Base-by-base conservation (phyloP, 1,140 invertebrate genomes). In the Orchestia grillus region DNA sequence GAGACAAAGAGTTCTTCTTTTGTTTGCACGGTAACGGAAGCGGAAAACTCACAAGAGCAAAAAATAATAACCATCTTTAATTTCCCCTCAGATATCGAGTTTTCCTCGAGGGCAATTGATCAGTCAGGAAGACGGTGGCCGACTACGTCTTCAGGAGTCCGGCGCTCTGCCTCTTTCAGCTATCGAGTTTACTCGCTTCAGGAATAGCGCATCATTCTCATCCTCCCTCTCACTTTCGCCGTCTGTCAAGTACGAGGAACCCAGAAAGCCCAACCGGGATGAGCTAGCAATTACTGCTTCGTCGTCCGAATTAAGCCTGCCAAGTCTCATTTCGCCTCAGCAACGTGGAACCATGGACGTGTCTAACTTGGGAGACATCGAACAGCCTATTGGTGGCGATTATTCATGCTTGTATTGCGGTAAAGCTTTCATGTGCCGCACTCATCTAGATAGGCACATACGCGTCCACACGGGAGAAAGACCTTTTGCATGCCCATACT, bases 391-490 rank as follows among this genome's bases (percentile, higher is more conserved):
- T 11, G n/a, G 36, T 94, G 44, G 92, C 43, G 92, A 94, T 94
- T 94, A 94, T 94, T 45, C 92, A 8, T 94, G 92, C 92, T 45
- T 94, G 92, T 94, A 94, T n/a, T 94, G 92, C 40, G 92, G 92
- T 45, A 94, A 94, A 94, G 92, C 92, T 44, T 94, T 94, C 44
- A 94, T 94, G 92, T 94, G 92, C 40, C 92, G 92, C 8, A 94
- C 92, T 94, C 92, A 96, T 42, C 41, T 96, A 40, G 96, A 96
- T 41, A 90, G 95, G 44, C 97, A 97, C 95, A 96, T 97, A 62
- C 96, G 96, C 28, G 96, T 96, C 4, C 87, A 96, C 87, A 96
- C 96, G 0, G 96, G 96, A 91, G 96, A 96, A 47, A 96, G 44
- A 53, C 96, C 96, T 53, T 96, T 91, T 44, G 77, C 96, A 42